Evolutionary conservation across 2,888 invertebrate genomes (phyloP), one percentile per base, ranked within the genome.

Genomic region (Podabrus alpinus): DNA sequence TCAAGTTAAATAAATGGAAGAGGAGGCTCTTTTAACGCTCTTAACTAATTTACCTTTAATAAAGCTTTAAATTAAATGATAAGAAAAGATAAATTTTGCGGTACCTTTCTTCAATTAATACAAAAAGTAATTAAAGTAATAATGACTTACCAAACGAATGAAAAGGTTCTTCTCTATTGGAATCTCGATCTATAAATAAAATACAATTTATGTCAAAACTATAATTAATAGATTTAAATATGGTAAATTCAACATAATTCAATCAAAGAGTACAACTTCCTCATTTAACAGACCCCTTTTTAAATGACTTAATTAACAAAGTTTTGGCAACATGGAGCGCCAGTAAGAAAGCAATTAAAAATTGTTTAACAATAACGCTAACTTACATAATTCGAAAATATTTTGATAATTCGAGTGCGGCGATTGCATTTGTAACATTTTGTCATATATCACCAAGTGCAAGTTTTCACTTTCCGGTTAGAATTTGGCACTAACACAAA

Each of bases 341-440:
- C 9, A 19, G n/a, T n/a, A n/a, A 64, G 15, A 17, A 64, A 19
- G 17, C 16, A 19, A 64, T 19, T 64, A 64, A 64, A 64, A 19
- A 29, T 29, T 29, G 29, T 29, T 29, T 13, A 3, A n/a, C 2
- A 64, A 19, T 19, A 64, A 13, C 2, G n/a, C n/a, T 5, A 21
- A 64, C 62, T 64, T 64, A 64, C 62, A 64, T 21, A 64, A n/a
- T n/a, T 64, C 62, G 13, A 64, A 64, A n/a, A 64, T 64, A 13
- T 64, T 64, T 17, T 17, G 19, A 64, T 19, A 64, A 64, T 64
- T 64, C 13, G 17, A 13, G 7, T 19, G 62, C 21, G 19, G 13
- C n/a, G 62, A 64, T 19, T 64, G 62, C 62, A 64, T 64, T 19
- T 64, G 62, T 64, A 64, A 13, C 62, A 64, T 64, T 64, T 16